A percentile compares a stretch with the other conserved stretches of the same genome.
Evolutionary conservation across 2,113 vertebrate species (phyloP).

Genomic region (Eidolon helvum): DNA sequence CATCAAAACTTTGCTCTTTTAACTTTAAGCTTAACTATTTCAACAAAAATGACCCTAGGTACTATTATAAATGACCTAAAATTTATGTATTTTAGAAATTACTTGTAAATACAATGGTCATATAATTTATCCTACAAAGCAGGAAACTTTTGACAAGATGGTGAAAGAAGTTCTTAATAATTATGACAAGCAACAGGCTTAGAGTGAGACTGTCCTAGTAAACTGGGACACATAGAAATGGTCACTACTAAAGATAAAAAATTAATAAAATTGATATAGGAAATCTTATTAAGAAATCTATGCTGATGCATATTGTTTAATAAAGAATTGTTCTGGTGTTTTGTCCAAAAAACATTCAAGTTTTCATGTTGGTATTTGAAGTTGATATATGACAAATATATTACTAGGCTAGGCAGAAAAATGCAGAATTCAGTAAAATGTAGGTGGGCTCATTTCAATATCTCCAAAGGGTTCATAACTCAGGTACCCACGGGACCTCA

Average conservation of each 20-base stretch:
- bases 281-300: not conserved
- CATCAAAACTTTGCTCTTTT: not conserved
- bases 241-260: not conserved
- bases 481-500: not conserved
- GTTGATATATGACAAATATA: not conserved
- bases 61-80: not conserved
- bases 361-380: not conserved
- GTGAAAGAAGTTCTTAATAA: not conserved
- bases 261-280: not conserved
- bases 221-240: not conserved
- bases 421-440: not conserved
- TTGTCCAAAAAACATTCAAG: not conserved
- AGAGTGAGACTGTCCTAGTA: not conserved
- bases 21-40: not conserved
- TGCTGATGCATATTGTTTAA: not conserved
- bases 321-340: not conserved
- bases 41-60: not conserved
- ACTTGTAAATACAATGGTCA: not conserved
- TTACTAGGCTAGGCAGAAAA: not conserved
- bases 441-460: not conserved
- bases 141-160: not conserved
- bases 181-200: not conserved
- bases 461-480: not conserved
- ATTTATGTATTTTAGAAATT: not conserved
- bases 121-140: not conserved